phyloP scores from a whole-genome alignment of 2,113 vertebrate species.

The Anoura caudifer region DNA sequence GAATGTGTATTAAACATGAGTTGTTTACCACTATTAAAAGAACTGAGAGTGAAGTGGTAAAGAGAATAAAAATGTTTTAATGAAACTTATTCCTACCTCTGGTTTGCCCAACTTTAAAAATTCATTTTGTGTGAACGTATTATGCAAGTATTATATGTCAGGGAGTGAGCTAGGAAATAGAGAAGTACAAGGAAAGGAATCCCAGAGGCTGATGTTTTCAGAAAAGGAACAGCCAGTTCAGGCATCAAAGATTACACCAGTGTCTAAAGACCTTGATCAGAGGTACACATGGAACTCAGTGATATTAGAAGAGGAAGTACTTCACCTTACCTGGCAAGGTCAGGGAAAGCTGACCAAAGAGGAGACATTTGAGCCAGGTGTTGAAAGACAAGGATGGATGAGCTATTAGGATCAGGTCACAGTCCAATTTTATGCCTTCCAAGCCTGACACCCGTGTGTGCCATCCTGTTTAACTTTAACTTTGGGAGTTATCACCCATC shows the following conservation, averaged over 20 bases:
- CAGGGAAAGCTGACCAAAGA: not conserved
- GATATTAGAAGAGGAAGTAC: not conserved
- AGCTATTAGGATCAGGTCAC: not conserved
- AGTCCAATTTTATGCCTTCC: not conserved
- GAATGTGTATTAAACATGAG: not conserved
- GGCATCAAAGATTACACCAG: not conserved
- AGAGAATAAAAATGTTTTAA: not conserved
- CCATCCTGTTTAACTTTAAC: not conserved
- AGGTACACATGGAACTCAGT: not conserved
- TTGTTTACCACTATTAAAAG: not conserved
- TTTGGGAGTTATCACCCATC: not conserved
- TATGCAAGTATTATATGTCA: not conserved
- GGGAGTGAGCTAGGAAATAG: not conserved
- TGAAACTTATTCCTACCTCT: not conserved
- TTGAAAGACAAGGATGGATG: conserved; percentile 30
- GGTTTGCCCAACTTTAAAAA: not conserved
- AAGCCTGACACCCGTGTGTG: not conserved
- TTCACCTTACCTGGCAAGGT: not conserved
- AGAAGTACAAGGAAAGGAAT: not conserved
- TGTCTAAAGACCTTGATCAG: not conserved
- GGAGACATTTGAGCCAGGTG: not conserved
- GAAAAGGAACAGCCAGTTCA: not conserved
- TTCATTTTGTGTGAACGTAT: not conserved
- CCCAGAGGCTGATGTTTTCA: not conserved
- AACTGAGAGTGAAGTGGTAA: not conserved